Evolutionary conservation across 2,888 invertebrate species (phyloP), one percentile per base, ranked within the genome.

Genomic region (Phengaris alcon): DNA sequence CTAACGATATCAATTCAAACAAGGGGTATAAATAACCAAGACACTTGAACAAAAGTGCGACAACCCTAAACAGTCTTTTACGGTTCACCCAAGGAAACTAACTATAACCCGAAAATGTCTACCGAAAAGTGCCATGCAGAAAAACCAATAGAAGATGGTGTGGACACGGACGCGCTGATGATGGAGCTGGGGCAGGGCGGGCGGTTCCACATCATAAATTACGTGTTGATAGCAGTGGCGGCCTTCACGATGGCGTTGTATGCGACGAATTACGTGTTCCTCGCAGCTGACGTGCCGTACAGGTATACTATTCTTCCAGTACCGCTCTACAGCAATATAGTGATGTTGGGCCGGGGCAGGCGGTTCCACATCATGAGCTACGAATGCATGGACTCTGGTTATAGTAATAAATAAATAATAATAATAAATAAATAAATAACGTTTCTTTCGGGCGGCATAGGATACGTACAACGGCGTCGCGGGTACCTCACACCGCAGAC

Each of bases 241-340:
- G 82, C 83, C 46, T 86, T 81, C 75, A 79, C 83, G 52, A 87
- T 88, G 2, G 85, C 91, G 0, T 57, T 87, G 8, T 88, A 91
- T 79, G 87, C 81, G 64, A 85, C 84, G 82, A 92, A 90, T 84
- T 93, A 90, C 78, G 85, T 93, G 76, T 92, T 93, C 82, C 81
- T 91, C 46, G 91, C 91, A 0, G 92, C 83, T 0, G 90, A 91
- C 51, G 90, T 91, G 51, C 84, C 86, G 0, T 91, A 92, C 88
- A 90, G 92, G 91, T 92, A 35, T 35, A 74, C 48, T 48, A 8
- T 3, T 35, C 35, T 4, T 48, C 48, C 48, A 48, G 48, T 48
- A 35, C 35, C 35, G 2, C 35, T 4, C 35, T 0, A 4, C 48
- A 48, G 48, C 0, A 46, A 46, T 46, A 35, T 35, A 35, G 35